Evolutionary conservation across 2,113 vertebrate genomes (phyloP).

Genomic region (Riparia riparia): DNA sequence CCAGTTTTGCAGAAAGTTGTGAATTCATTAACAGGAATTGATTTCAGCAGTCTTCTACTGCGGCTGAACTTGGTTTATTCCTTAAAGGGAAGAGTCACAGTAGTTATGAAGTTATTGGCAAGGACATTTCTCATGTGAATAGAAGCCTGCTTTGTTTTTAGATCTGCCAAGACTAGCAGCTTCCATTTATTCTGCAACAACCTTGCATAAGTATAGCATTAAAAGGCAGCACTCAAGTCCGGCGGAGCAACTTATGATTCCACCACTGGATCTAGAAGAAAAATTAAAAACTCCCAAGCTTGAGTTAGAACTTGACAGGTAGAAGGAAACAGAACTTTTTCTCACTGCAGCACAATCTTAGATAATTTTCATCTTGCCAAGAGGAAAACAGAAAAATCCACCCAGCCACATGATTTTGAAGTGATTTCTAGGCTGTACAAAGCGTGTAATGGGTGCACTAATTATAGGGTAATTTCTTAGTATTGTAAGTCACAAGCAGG

Average conservation of each 20-base stretch:
- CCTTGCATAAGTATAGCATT: neutral
- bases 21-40: neutral
- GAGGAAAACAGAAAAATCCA: neutral
- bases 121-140: neutral
- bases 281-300: neutral
- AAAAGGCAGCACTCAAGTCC: neutral
- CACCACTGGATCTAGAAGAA: neutral
- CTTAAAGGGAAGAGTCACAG: neutral
- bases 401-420: neutral
- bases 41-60: neutral
- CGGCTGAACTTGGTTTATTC: neutral
- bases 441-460: neutral
- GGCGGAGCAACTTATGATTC: neutral
- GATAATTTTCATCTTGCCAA: neutral
- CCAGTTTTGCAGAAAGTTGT: neutral
- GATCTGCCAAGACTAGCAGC: neutral
- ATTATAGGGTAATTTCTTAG: neutral
- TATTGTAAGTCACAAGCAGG: neutral
- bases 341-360: neutral
- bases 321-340: neutral
- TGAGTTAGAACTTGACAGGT: neutral
- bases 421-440: neutral
- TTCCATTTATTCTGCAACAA: neutral
- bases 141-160: neutral
- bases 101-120: neutral